Percentiles rank a stretch among this genome's conserved stretches.
These are phyloP conservation scores for Rhinella marina DNA, from an alignment of 2,797 vertebrate genomes.

Conservation along the genomic window DNA sequence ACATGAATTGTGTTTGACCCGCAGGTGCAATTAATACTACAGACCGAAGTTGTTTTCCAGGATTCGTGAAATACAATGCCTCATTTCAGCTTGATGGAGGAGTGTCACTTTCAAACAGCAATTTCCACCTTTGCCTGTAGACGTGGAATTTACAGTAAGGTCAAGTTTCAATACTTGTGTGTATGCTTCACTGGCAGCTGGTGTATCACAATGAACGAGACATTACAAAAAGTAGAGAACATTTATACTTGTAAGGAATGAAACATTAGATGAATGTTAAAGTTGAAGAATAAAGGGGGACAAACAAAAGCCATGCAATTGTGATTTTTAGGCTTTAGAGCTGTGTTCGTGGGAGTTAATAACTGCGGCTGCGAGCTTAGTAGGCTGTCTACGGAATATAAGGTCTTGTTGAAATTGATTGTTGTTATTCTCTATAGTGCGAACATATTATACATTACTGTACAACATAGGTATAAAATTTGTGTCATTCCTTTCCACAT, in stretches of 20 bases:
- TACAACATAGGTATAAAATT: not conserved
- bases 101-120: conserved; percentile 2
- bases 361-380: not conserved
- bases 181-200: conserved; percentile 26
- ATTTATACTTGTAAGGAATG: conserved; percentile 13
- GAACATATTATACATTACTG: not conserved
- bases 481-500: not conserved
- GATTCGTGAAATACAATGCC: conserved; percentile 24
- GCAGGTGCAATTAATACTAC: not conserved
- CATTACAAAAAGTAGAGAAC: conserved; percentile 18
- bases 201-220: conserved; percentile 25
- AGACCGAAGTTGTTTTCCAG: conserved; percentile 20
- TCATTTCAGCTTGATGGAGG: not conserved
- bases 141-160: conserved; percentile 25
- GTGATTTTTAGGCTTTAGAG: not conserved
- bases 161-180: conserved; percentile 34
- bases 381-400: not conserved
- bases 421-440: not conserved
- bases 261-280: conserved; percentile 38
- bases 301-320: not conserved
- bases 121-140: not conserved
- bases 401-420: not conserved
- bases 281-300: not conserved
- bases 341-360: not conserved
- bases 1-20: not conserved